Evolutionary conservation across 2,888 invertebrate genomes (phyloP).

Genomic region (Tetranychus piercei): DNA sequence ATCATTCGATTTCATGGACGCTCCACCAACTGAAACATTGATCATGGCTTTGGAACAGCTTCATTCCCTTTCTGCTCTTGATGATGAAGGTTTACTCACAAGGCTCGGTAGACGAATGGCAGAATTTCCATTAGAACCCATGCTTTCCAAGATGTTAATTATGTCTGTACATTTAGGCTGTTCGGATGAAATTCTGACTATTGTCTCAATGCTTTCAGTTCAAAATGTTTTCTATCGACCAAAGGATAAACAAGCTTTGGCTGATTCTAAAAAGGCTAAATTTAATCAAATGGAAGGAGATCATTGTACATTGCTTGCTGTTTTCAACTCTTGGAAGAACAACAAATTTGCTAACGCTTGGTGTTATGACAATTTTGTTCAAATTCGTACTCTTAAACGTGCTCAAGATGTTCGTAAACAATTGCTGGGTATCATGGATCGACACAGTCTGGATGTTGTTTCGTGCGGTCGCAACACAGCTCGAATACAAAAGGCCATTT

Average conservation of each 20-base stretch:
- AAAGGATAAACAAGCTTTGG: constrained; percentile 77
- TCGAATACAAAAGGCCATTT: constrained; percentile 88
- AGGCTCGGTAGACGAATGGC: constrained; percentile 65
- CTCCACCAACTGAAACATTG: constrained; percentile 83
- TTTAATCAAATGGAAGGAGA: constrained; percentile 98
- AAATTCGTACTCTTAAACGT: constrained; percentile 82
- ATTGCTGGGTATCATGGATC: constrained; percentile 88
- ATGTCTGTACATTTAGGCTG: constrained; percentile 96
- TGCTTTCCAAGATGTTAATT: constrained; percentile 91
- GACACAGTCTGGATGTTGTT: constrained; percentile 86
- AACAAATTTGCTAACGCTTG: constrained; percentile 97
- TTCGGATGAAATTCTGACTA: constrained; percentile 91
- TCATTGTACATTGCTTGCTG: constrained; percentile 86
- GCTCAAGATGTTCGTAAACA: constrained; percentile 97
- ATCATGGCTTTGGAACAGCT: constrained; percentile 93
- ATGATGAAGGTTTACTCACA: constrained; percentile 57
- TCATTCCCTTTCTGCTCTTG: constrained; percentile 86
- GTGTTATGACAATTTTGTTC: constrained; percentile 99
- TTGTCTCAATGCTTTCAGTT: constrained; percentile 95
- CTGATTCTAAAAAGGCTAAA: constrained; percentile 97
- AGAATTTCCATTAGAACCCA: constrained; percentile 95
- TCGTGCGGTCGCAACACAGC: constrained; percentile 90
- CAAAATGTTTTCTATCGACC: constrained; percentile 88
- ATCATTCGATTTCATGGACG: constrained; percentile 99
- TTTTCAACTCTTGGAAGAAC: constrained; percentile 97